These are phyloP conservation scores for Helicoverpa zea DNA, from an alignment of 1,140 invertebrate genomes.

Conservation along the genomic window DNA sequence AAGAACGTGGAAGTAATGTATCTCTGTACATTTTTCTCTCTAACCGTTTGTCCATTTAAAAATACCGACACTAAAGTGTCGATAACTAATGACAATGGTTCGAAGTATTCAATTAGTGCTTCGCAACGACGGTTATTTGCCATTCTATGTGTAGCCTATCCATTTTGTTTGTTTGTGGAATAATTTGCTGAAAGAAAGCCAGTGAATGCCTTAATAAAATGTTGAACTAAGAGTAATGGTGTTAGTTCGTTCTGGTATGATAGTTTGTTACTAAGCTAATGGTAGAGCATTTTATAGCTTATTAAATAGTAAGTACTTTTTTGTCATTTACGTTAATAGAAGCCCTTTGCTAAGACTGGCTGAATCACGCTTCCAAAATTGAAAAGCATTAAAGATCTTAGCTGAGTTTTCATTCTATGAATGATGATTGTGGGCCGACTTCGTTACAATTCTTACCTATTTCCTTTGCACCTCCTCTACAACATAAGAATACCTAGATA, in stretches of 20 bases:
- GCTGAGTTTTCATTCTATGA: too few species aligned
- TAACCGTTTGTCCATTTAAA: slow-evolving; percentile 24
- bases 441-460: too few species aligned
- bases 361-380: too few species aligned
- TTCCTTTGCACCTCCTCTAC: too few species aligned
- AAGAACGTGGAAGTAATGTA: slow-evolving; percentile 33
- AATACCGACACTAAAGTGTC: slow-evolving; percentile 10
- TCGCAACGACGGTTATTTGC: slow-evolving; percentile 13
- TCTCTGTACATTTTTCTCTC: slow-evolving; percentile 3
- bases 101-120: slow-evolving; percentile 16
- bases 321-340: too few species aligned
- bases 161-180: slow-evolving; percentile 2
- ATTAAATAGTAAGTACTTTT: too few species aligned
- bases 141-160: slow-evolving; percentile 10
- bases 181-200: not conserved
- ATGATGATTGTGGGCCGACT: too few species aligned
- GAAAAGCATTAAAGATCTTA: too few species aligned
- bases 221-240: not conserved
- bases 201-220: slow-evolving; percentile 13
- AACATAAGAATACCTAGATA: too few species aligned
- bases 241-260: not conserved
- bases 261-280: not conserved
- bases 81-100: slow-evolving; percentile 22
- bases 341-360: too few species aligned
- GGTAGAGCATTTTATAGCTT: too few species aligned